phyloP scores from a whole-genome alignment of 2,113 vertebrate species.

The Ivindomyrus marchei region DNA sequence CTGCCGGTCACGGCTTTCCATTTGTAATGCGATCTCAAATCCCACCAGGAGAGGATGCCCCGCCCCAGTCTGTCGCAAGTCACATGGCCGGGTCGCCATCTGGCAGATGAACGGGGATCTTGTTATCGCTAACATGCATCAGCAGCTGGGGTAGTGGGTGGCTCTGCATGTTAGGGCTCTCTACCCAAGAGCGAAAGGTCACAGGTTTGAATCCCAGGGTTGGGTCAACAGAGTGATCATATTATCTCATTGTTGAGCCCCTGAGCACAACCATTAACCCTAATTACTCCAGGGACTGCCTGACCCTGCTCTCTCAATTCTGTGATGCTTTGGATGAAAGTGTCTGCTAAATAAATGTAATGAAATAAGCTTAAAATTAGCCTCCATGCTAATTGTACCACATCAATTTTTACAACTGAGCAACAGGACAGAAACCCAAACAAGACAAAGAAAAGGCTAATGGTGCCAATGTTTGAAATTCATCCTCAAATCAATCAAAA shows the following conservation, averaged over 20 bases:
- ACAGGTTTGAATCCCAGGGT: not conserved
- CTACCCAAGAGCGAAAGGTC: not conserved
- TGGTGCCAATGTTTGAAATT: not conserved
- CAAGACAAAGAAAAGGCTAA: not conserved
- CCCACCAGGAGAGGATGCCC: slow-evolving; percentile 35
- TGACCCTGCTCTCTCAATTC: not conserved
- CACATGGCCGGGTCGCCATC: not conserved
- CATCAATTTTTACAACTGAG: not conserved
- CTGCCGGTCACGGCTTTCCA: slow-evolving; percentile 29
- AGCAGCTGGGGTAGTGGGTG: not conserved
- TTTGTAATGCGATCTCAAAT: slow-evolving; percentile 48
- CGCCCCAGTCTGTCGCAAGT: not conserved
- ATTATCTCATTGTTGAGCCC: not conserved
- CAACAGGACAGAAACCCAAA: not conserved
- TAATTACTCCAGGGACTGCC: not conserved
- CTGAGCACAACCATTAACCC: not conserved
- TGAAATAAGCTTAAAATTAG: not conserved
- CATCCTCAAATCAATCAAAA: not conserved
- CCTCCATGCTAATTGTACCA: not conserved
- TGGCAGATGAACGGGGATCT: not conserved
- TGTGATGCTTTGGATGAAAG: not conserved
- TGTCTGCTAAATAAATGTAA: not conserved
- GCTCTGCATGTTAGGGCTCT: not conserved
- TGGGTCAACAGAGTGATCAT: not conserved
- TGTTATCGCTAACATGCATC: not conserved